Evolutionary conservation across 2,797 vertebrate species (phyloP).

Genomic region (Pteronotus mesoamericanus): DNA sequence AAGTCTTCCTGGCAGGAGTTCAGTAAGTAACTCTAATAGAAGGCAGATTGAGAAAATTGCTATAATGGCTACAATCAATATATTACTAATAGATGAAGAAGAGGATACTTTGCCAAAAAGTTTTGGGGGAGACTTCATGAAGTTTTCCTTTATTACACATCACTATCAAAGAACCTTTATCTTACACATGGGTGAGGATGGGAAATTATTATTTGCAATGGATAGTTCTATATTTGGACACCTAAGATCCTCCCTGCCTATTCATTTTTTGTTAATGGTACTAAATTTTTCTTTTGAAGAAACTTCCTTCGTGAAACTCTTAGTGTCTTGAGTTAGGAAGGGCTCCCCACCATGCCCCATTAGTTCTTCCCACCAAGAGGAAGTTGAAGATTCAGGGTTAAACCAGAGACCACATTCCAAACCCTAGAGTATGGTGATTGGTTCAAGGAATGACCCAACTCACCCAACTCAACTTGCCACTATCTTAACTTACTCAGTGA

Average conservation of each 20-base stretch:
- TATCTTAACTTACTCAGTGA: neutral
- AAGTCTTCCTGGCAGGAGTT: neutral
- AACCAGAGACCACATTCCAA: neutral
- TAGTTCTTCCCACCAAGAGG: neutral
- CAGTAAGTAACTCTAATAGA: neutral
- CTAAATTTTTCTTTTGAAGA: neutral
- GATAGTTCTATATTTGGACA: neutral
- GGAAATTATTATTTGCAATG: neutral
- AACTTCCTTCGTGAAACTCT: neutral
- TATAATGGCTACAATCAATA: too few relatives aligned
- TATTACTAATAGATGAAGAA: neutral
- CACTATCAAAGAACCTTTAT: neutral
- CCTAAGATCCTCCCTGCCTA: neutral
- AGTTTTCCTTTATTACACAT: neutral
- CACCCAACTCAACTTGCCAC: neutral
- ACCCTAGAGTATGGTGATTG: neutral
- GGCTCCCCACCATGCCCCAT: accelerated
- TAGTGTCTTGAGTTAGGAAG: neutral
- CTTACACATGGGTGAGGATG: neutral
- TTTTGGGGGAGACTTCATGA: neutral
- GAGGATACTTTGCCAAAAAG: neutral
- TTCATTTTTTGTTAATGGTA: neutral
- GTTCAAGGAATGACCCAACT: neutral
- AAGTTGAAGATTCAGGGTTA: neutral
- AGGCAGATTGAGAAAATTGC: neutral